Base-by-base conservation (phyloP, 2,888 invertebrate species). In the Epinotia nisella region DNA sequence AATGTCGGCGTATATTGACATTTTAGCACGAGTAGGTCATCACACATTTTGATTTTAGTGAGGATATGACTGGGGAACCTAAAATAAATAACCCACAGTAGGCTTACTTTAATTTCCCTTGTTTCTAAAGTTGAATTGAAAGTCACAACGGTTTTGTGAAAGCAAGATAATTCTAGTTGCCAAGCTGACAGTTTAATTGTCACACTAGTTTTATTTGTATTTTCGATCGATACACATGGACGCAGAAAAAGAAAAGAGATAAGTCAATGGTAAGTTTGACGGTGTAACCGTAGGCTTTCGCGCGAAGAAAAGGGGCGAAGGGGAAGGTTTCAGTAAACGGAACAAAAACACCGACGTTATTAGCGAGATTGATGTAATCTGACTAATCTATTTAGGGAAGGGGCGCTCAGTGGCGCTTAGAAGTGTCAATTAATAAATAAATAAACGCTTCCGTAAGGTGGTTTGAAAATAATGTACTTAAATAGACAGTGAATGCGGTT, bases 341-440 rank as follows among this genome's bases (percentile, higher is more conserved):
- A 91, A 92, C 92, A 93, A 93, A 93, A 93, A 93, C 93, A 92
- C 89, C 89, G 87, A 89, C 89, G 93, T 91, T 92, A 93, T 93
- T 93, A 93, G 90, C 93, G 92, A 92, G 93, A 93, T 93, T 93
- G 91, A 89, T 91, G 93, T 93, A 93, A 93, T 93, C 93, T 93
- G 93, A 92, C 92, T 93, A 93, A 93, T 93, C 93, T 92, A 90
- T 92, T 93, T 92, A 91, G 87, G 89, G 86, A 86, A 88, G 90
- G 90, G 87, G 78, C 81, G 83, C 82, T 81, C 79, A 75, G 82
- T 79, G 78, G 77, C 80, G 82, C 85, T 84, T 86, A 85, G 80
- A 84, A 85, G 87, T 89, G 87, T 90, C 90, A 88, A 87, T 90
- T 87, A 84, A 84, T 86, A 84, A 81, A 87, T 85, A 87, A 85